Base-by-base conservation (phyloP, 2,113 vertebrate species). In the Phycodurus eques region DNA sequence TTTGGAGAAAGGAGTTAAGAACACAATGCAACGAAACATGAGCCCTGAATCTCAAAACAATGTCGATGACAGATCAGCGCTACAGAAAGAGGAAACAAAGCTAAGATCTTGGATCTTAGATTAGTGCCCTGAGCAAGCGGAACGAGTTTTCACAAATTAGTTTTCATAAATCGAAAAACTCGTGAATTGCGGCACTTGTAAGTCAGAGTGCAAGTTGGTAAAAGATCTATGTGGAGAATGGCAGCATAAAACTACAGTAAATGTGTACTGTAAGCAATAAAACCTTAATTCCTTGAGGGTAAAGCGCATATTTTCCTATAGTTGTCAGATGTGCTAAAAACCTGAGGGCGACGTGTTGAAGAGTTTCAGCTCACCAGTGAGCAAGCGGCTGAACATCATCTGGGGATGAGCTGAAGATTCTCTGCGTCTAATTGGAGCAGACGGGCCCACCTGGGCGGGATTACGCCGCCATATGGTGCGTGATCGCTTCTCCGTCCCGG, bases 371-470 rank as follows among this genome's bases (percentile, higher is more conserved):
- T 12, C 42, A 12, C 8, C 20, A 14, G 63, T 27, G 12, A n/a
- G 22, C 22, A 6, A 27, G 13, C 14, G 31, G 22, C 20, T 65
- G n/a, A 65, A n/a, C 9, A 2, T 65, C 42, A 65, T 65, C 64
- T 15, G 64, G 22, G 44, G 22, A 47, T 22, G 27, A 47, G 22
- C n/a, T 66, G 5, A 47, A 15, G 64, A 66, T 46, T 15, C n/a
- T 14, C n/a, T 27, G 60, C 43, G 63, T 83, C 86, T 90, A 92
- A 92, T 89, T 33, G 80, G 80, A 90, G 70, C 63, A 73, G 92
- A 90, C 90, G 89, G 82, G 79, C 87, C 87, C 90, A 92, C 87
- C 90, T 92, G 90, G 85, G 71, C 80, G 22, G 83, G 88, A 91
- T 92, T 91, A 89, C 54, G 64, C 17, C 65, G 62, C 72, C 84